Conservation (phyloP, 1,140 invertebrate species). For the Philopotamus ludificatus region DNA sequence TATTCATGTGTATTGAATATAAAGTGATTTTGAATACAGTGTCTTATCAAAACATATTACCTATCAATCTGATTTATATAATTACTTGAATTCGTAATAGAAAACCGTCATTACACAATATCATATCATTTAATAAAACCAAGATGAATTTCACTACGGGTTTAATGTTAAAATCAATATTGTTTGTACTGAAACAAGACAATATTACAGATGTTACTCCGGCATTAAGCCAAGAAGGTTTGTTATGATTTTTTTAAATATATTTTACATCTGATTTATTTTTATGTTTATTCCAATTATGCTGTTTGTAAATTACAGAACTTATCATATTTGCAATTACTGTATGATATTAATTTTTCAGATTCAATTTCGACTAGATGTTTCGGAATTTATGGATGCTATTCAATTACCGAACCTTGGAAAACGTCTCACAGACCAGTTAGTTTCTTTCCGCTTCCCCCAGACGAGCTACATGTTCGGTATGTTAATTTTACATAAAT, state of each 20-base stretch:
- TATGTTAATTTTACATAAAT: conserved; percentile 30
- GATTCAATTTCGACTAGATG: conserved; percentile 56
- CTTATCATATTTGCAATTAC: too few relatives aligned
- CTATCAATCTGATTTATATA: too few relatives aligned
- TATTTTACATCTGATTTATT: neutral
- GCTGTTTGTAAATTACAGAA: neutral
- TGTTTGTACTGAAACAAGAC: conserved; percentile 49
- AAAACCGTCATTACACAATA: too few relatives aligned
- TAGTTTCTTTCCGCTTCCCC: conserved; percentile 70
- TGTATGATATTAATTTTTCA: conserved; percentile 4
- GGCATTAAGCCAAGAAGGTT: too few relatives aligned
- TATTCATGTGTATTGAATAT: too few relatives aligned
- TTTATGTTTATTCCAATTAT: neutral
- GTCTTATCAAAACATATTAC: too few relatives aligned
- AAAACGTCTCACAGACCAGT: conserved; percentile 73
- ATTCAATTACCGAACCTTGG: conserved; percentile 79
- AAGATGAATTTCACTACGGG: conserved; percentile 44
- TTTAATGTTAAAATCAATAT: conserved; percentile 54
- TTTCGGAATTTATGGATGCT: conserved; percentile 80
- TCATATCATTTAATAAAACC: too few relatives aligned
- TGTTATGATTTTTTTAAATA: conserved; percentile 1
- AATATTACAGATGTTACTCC: too few relatives aligned
- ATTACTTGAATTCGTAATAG: too few relatives aligned
- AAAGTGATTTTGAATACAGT: too few relatives aligned
- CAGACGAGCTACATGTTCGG: conserved; percentile 53